Base-by-base conservation (phyloP, 1,140 invertebrate species). In the Dryas iulia region DNA sequence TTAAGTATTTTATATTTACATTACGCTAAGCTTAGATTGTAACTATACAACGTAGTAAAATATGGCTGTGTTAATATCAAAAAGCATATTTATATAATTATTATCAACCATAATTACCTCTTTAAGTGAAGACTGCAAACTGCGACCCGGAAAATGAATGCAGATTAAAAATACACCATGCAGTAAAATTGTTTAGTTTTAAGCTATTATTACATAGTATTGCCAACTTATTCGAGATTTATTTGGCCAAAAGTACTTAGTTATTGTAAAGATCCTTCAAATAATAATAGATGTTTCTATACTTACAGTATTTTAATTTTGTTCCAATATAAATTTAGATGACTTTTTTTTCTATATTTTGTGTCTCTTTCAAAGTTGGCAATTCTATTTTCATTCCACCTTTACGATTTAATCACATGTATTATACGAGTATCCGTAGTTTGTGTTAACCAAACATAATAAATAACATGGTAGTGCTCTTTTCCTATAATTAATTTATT, bases 1-100 rank as follows among this genome's bases (percentile, higher is more conserved):
- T 74, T 24, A 78, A 71, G 76, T 78, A 69, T 72, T 76, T 80
- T 72, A 74, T 78, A 76, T 73, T 73, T 73, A 75, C 69, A 71
- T 72, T 73, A 76, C 56, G 61, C 69, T 78, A 73, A 56, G 76
- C 58, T 77, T 82, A 82, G 81, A 77, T 68, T 54, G 71, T 76
- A 76, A 76, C 78, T 85, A 79, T 81, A 83, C 66, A 77, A 82
- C 78, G 72, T 83, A 81, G 79, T 83, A 82, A 89, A 82, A 86
- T 82, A 89, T 89, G 89, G 89, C 89, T 91, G 89, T 91, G 89
- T 89, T 89, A 87, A 86, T 89, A 88, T 91, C 87, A 88, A 91
- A 88, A 87, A 89, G 76, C 78, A 83, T 89, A 88, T 88, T 89
- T 90, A 86, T 86, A 85, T 80, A 78, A 83, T 83, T 78, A 82